These are phyloP conservation scores for Leucoraja ocellata DNA, from an alignment of 2,797 vertebrate species.

Conservation along the genomic window DNA sequence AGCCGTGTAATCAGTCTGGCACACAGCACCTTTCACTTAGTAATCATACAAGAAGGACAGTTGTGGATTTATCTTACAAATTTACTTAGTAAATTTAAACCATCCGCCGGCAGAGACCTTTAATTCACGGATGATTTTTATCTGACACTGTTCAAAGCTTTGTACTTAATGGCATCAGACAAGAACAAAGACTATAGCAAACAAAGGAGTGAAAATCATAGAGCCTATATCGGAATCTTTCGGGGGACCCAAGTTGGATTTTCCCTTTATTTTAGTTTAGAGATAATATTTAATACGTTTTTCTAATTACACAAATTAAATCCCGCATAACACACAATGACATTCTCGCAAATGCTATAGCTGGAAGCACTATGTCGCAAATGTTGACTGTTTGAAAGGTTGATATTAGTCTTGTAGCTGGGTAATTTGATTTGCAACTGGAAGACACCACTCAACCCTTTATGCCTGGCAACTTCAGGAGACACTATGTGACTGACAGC, in stretches of 20 bases:
- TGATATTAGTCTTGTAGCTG: neutral
- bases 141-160: neutral
- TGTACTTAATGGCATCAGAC: neutral
- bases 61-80: neutral
- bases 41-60: neutral
- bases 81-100: neutral
- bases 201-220: neutral
- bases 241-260: neutral
- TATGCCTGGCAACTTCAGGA: neutral
- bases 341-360: neutral
- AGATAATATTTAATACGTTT: neutral
- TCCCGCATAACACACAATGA: neutral
- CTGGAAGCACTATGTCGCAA: neutral
- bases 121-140: neutral
- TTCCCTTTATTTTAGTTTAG: neutral
- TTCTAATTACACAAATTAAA: neutral
- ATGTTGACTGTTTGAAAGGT: neutral
- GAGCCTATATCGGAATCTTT: neutral
- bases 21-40: neutral
- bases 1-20: neutral
- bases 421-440: neutral
- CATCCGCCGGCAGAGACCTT: neutral
- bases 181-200: neutral
- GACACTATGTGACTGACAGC: neutral
- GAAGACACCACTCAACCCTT: neutral